Conservation (phyloP, 2,888 invertebrate genomes). For the Scaptomyza reducta region DNA sequence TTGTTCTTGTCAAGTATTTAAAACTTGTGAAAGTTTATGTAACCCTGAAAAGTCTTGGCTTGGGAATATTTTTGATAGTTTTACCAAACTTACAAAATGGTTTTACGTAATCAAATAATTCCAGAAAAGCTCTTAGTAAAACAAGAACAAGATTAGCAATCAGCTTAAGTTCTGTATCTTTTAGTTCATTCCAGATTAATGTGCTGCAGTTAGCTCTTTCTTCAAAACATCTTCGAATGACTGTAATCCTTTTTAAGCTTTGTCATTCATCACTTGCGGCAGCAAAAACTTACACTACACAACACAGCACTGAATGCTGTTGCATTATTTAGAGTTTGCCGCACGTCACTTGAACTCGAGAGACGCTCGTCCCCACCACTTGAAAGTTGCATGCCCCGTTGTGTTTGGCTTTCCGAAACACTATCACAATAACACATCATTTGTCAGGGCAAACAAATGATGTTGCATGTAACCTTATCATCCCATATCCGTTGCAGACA, state of each 20-base stretch:
- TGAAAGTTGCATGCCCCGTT: slow-evolving; percentile 58
- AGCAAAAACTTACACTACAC: slow-evolving; percentile 1
- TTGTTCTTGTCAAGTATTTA: neutral
- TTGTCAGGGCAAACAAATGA: slow-evolving; percentile 78
- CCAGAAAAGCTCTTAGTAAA: neutral
- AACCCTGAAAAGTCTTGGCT: too few species aligned
- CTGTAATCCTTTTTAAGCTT: slow-evolving; percentile 43
- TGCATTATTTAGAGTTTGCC: slow-evolving; percentile 70
- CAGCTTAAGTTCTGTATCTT: neutral
- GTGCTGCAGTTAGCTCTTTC: slow-evolving; percentile 2
- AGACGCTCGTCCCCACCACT: slow-evolving; percentile 34
- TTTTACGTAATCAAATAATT: neutral
- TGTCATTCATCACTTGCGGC: slow-evolving; percentile 41
- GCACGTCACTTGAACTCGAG: slow-evolving; percentile 61
- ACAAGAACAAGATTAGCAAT: neutral
- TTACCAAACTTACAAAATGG: too few species aligned
- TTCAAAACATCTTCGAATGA: slow-evolving; percentile 21
- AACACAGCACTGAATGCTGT: slow-evolving; percentile 26
- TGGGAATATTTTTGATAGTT: too few species aligned
- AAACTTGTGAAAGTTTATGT: too few species aligned
- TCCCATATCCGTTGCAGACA: slow-evolving; percentile 75
- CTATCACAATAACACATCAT: slow-evolving; percentile 78
- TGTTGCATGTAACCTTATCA: slow-evolving; percentile 79
- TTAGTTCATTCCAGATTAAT: slow-evolving; percentile 7
- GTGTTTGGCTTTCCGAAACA: slow-evolving; percentile 43